Conservation (phyloP, 2,113 vertebrate genomes). For the Alces alces region DNA sequence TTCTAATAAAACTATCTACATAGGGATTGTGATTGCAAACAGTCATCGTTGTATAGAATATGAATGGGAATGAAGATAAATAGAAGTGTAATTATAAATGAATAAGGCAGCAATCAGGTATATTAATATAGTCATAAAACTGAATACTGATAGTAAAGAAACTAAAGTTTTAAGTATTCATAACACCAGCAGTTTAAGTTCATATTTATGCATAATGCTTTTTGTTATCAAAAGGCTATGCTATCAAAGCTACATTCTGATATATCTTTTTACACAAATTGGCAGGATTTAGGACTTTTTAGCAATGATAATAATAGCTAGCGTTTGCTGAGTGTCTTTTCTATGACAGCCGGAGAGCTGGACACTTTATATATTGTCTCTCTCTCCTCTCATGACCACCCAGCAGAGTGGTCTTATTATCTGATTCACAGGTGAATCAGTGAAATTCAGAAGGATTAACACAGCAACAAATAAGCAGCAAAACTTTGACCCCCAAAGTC, state of each 20-base stretch:
- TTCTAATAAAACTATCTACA: neutral
- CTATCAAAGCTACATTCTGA: neutral
- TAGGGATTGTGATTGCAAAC: neutral
- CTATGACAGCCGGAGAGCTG: neutral
- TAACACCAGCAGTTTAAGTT: neutral
- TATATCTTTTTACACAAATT: neutral
- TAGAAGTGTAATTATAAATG: neutral
- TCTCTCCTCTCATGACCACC: neutral
- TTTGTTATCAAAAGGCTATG: neutral
- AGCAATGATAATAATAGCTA: neutral
- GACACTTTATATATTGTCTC: neutral
- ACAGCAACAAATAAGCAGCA: neutral
- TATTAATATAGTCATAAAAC: neutral
- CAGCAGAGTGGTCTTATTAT: neutral
- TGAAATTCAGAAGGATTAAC: neutral
- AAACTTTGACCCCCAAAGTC: neutral
- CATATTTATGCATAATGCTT: neutral
- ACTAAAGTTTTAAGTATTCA: neutral
- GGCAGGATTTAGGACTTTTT: neutral
- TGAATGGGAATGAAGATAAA: neutral
- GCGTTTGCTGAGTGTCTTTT: neutral
- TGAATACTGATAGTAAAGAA: neutral
- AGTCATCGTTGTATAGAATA: neutral
- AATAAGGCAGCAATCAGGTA: neutral
- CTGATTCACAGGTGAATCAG: neutral